These are phyloP conservation scores for Charina bottae DNA, from an alignment of 2,113 vertebrate genomes.

Conservation along the genomic window DNA sequence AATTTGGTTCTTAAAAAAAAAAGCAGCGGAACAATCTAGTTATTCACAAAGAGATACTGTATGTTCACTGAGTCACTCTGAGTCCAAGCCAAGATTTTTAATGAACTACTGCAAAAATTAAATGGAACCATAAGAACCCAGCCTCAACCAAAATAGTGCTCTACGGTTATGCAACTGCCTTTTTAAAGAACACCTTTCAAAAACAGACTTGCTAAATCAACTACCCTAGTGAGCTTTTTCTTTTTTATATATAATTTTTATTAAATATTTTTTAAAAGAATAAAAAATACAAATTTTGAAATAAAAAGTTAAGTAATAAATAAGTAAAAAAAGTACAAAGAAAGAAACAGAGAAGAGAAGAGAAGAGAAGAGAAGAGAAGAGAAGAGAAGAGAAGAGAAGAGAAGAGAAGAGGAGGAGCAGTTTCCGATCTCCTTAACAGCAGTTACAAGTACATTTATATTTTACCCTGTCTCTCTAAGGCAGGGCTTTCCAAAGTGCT, in stretches of 20 bases:
- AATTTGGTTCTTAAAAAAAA: not conserved
- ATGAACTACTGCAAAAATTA: not conserved
- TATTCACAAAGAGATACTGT: not conserved
- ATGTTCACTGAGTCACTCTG: not conserved
- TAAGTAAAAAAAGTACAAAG: not conserved
- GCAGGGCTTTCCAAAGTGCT: too few relatives aligned
- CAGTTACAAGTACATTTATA: not conserved
- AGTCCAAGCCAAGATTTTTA: conserved; percentile 1
- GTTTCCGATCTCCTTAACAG: not conserved
- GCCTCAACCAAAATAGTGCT: not conserved
- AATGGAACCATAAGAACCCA: not conserved
- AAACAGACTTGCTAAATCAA: not conserved
- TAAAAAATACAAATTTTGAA: not conserved
- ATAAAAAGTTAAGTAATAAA: not conserved
- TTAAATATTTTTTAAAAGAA: not conserved
- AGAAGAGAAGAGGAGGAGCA: not conserved
- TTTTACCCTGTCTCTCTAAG: not conserved
- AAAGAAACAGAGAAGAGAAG: not conserved
- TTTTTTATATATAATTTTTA: not conserved
- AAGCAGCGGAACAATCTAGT: not conserved
- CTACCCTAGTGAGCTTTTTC: not conserved
- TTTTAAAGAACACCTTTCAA: not conserved
- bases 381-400: not conserved
- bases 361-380: not conserved
- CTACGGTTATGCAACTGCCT: not conserved